These are phyloP conservation scores for Chionis minor DNA, from an alignment of 2,113 vertebrate genomes.

Conservation along the genomic window DNA sequence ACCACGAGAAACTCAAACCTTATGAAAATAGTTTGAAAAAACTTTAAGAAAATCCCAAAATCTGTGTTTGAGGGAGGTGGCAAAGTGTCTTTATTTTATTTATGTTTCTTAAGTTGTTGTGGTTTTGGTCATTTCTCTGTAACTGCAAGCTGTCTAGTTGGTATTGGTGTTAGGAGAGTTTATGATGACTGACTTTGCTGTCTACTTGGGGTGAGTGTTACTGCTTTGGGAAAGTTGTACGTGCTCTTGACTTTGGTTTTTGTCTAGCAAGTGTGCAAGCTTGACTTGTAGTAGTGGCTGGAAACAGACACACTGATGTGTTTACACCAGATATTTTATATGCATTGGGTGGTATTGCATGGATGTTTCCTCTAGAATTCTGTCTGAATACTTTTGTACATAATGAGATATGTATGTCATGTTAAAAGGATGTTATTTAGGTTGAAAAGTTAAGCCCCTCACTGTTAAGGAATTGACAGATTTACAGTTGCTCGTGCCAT, in stretches of 20 bases:
- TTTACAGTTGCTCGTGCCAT: not conserved
- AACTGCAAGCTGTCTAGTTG: not conserved
- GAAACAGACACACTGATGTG: not conserved
- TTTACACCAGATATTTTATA: not conserved
- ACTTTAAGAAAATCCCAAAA: not conserved
- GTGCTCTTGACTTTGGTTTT: not conserved
- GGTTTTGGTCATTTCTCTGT: not conserved
- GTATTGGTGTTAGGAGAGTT: not conserved
- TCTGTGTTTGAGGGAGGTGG: not conserved
- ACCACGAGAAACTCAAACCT: not conserved
- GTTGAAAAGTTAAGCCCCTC: slow-evolving; percentile 2
- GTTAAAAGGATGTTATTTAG: slow-evolving; percentile 24
- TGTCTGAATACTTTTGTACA: not conserved
- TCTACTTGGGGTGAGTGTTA: not conserved
- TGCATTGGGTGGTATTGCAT: not conserved
- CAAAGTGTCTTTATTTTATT: not conserved
- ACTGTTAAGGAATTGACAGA: slow-evolving; percentile 30
- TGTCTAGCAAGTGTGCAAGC: not conserved
- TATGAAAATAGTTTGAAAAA: not conserved
- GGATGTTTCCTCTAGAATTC: not conserved
- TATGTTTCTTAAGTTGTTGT: not conserved
- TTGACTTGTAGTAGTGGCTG: not conserved
- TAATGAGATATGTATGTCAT: not conserved
- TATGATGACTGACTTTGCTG: not conserved
- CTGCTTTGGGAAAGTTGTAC: not conserved